These are phyloP conservation scores for Polia nebulosa DNA, from an alignment of 2,888 invertebrate genomes.

Conservation along the genomic window DNA sequence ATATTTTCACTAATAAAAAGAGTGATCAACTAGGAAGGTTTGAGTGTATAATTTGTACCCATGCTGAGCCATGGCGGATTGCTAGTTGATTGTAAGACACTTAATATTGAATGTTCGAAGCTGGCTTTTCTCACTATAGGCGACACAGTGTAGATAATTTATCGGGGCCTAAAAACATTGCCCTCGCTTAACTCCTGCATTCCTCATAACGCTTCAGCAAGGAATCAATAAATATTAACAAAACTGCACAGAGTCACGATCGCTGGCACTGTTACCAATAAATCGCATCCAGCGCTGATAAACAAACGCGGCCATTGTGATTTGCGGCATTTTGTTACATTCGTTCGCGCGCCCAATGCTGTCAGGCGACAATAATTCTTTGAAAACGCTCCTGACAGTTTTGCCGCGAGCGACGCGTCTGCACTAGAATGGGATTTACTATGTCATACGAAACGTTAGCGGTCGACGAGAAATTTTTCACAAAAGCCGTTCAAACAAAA, in stretches of 20 bases:
- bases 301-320: conserved; percentile 75
- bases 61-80: too few relatives aligned
- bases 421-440: conserved; percentile 80
- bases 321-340: conserved; percentile 78
- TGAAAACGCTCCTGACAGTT: conserved; percentile 83
- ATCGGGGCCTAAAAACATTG: conserved; percentile 1
- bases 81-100: too few relatives aligned
- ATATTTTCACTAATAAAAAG: too few relatives aligned
- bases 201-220: conserved; percentile 53
- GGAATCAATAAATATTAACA: conserved; percentile 68
- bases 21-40: too few relatives aligned
- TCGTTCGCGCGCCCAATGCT: conserved; percentile 72
- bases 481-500: conserved; percentile 69
- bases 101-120: not conserved
- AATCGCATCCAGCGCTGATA: conserved; percentile 68
- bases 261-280: conserved; percentile 65
- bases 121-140: too few relatives aligned
- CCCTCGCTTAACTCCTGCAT: conserved; percentile 16
- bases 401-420: conserved; percentile 72
- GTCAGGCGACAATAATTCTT: conserved; percentile 84
- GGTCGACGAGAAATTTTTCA: conserved; percentile 69
- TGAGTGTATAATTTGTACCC: too few relatives aligned
- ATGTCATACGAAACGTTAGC: conserved; percentile 78
- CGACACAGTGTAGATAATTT: too few relatives aligned
- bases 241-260: conserved; percentile 71